Percentiles rank a stretch among this genome's conserved stretches.
Conservation (phyloP, 2,797 vertebrate species). For the Gobio occitaniae region DNA sequence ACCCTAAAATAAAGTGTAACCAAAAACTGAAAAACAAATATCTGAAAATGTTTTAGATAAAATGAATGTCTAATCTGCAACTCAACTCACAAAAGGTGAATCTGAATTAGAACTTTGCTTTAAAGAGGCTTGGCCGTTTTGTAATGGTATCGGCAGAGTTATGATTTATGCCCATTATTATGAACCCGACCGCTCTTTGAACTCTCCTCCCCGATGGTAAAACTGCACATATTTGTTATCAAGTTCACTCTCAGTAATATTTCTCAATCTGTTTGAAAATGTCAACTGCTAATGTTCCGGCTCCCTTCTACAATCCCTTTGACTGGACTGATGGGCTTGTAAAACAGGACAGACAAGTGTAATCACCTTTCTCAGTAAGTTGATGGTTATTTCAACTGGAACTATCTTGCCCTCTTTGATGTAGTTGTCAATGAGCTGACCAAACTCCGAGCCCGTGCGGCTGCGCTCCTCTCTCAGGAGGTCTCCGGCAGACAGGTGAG, state of each 20-base stretch:
- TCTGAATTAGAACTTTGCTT: neutral
- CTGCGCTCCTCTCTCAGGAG: slow-evolving; percentile 91
- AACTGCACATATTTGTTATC: neutral
- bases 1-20: neutral
- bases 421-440: slow-evolving; percentile 90
- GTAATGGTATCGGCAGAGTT: neutral
- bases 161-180: neutral
- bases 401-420: slow-evolving; percentile 97
- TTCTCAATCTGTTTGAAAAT: neutral
- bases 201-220: neutral
- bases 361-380: slow-evolving; percentile 88
- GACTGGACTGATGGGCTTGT: neutral
- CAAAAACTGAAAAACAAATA: neutral
- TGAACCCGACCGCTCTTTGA: neutral
- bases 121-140: neutral
- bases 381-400: slow-evolving; percentile 96
- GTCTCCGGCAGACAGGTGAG: slow-evolving; percentile 95
- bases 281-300: neutral
- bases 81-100: neutral
- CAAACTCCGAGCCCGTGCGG: slow-evolving; percentile 86
- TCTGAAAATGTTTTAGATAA: neutral
- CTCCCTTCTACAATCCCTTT: neutral
- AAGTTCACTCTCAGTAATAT: neutral
- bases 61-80: neutral
- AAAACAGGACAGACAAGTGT: neutral